Base-by-base conservation (phyloP, 2,113 vertebrate species). In the Lepisosteus oculatus region DNA sequence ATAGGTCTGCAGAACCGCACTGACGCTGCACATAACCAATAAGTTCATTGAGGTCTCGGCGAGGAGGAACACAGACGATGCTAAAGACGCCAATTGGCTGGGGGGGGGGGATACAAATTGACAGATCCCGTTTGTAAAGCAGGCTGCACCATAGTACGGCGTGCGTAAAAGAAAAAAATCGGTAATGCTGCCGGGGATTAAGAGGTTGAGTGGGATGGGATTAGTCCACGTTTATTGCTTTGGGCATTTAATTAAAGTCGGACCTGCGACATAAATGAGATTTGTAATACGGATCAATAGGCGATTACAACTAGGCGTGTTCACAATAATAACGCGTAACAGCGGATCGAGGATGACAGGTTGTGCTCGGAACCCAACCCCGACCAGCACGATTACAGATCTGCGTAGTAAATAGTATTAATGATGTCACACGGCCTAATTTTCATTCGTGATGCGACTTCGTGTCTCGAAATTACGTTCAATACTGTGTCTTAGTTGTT, bases 11-110 rank as follows among this genome's bases (percentile, higher is more conserved):
- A 0, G 8, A 4, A 56, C 9, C 63, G 2, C 63, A 77, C 55
- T 67, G 74, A 4, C 54, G 17, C 64, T 47, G 63, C 57, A 71
- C 70, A 81, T 11, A 65, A 2, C 84, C 84, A 85, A 88, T 89
- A 61, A 56, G 4, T 51, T 43, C 0, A 14, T 68, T 63, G 4
- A 14, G 68, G 59, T 71, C 59, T 57, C 55, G 2, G 7, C 14
- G 55, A 68, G 42, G 65, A 72, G 55, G 5, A n/a, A 68, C 56
- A 13, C 14, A 47, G 13, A 3, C 63, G 15, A 43, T 3, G 13
- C 63, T 43, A 42, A 12, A 42, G 29, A 42, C 42, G 59, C 42
- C 44, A 4, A 75, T 75, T 79, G 78, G 71, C 45, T 62, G 2
- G 54, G 47, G 4, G 44, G 44, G 41, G 29, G 29, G 29, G 1